These are phyloP conservation scores for Notothenia rossii DNA, from an alignment of 2,113 vertebrate species.

Conservation along the genomic window DNA sequence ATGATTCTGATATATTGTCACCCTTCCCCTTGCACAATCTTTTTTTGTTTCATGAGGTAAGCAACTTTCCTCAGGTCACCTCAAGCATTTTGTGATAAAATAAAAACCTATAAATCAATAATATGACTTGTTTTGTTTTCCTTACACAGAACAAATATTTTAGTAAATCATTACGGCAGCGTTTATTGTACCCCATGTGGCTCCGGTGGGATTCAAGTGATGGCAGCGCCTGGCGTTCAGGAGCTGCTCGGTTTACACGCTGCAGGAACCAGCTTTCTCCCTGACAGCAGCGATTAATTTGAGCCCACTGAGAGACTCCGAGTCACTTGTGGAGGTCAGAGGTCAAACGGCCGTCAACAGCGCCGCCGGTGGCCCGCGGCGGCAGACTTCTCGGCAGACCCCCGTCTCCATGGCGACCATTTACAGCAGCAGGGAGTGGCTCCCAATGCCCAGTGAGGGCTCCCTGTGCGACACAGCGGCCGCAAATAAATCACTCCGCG, in stretches of 20 bases:
- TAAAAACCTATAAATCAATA: too few relatives aligned
- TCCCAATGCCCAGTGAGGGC: constrained; percentile 58
- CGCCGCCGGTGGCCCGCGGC: constrained; percentile 12
- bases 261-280: not conserved
- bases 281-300: constrained; percentile 55
- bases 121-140: too few relatives aligned
- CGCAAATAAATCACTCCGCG: constrained; percentile 64
- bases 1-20: too few relatives aligned
- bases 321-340: constrained; percentile 44
- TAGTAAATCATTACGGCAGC: too few relatives aligned
- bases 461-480: not conserved
- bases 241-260: not conserved
- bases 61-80: too few relatives aligned
- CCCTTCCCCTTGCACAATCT: too few relatives aligned
- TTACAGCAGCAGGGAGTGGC: constrained; percentile 79
- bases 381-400: constrained; percentile 61
- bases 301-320: constrained; percentile 12
- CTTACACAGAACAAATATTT: too few relatives aligned
- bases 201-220: not conserved
- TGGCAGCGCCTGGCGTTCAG: not conserved
- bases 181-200: not conserved
- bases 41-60: too few relatives aligned
- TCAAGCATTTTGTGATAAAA: too few relatives aligned
- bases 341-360: constrained; percentile 60
- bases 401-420: constrained; percentile 51